Base-by-base conservation (phyloP, 2,888 invertebrate species). In the Cheilosia variabilis region DNA sequence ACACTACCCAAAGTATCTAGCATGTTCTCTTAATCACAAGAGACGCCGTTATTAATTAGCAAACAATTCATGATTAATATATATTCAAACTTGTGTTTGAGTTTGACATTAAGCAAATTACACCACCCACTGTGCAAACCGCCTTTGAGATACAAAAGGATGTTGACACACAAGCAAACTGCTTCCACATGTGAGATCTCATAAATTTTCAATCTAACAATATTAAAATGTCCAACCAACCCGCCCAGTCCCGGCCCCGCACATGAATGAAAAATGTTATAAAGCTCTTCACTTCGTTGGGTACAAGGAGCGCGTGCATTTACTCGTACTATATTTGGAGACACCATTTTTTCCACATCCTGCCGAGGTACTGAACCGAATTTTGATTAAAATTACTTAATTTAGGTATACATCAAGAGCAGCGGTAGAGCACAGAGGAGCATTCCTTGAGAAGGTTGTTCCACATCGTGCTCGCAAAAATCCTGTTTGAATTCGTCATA, bases 11-110 rank as follows among this genome's bases (percentile, higher is more conserved):
- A 37, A 37, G 13, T 37, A 37, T 37, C 37, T 1, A 37, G 4
- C 10, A 13, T 13, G 13, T 37, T 37, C 37, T 53, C 57, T 37
- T 73, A 75, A 84, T 84, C 75, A 66, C 62, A 52, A 43, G 73
- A 78, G 58, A 72, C 58, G 53, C 65, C 63, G 24, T 58, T 75
- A 79, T 84, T 84, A 84, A 84, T 84, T 84, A 84, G 84, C 71
- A 84, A 84, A 84, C 84, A 84, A 84, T 84, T 45, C 66, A 76
- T 84, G 79, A 84, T 84, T 84, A 79, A 79, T 84, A 79, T 84
- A 79, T 75, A 84, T 79, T 79, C 75, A 84, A 84, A 84, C 71
- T 79, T 75, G 65, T 84, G 75, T 75, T 84, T 84, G 75, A 73
- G 71, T 76, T 75, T 84, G 84, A 79, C 75, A 84, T 84, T 79